Percentiles rank a stretch among this genome's conserved stretches.
phyloP scores from a whole-genome alignment of 2,797 vertebrate genomes.

The Tachyglossus aculeatus region DNA sequence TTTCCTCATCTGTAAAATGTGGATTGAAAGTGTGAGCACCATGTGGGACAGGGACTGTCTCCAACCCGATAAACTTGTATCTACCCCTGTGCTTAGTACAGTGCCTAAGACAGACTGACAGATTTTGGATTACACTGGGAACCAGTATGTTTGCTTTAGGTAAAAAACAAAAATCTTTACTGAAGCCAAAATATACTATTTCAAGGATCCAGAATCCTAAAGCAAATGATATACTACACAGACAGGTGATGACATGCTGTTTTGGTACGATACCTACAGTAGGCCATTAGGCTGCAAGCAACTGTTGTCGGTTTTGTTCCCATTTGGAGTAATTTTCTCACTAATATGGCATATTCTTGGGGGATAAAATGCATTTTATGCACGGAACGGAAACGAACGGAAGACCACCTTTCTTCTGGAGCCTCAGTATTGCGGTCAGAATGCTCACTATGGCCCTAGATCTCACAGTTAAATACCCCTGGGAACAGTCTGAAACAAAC shows the following conservation, averaged over 20 bases:
- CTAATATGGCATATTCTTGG: slow-evolving; percentile 62
- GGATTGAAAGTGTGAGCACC: no score
- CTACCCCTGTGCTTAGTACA: no score
- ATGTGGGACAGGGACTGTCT: no score
- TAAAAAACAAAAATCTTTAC: slow-evolving; percentile 38
- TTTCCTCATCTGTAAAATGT: no score
- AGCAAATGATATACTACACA: slow-evolving; percentile 60
- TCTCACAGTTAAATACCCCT: no score
- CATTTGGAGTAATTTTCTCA: slow-evolving; percentile 76
- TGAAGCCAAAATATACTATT: slow-evolving; percentile 48
- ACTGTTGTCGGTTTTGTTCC: slow-evolving; percentile 63
- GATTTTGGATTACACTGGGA: slow-evolving; percentile 31
- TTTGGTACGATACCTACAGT: slow-evolving; percentile 47
- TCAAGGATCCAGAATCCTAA: slow-evolving; percentile 67
- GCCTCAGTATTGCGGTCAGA: no score
- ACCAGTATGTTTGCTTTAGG: slow-evolving; percentile 31
- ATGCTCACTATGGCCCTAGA: no score
- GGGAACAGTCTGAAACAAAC: slow-evolving; percentile 2
- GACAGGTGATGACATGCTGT: slow-evolving; percentile 70
- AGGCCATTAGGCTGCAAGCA: slow-evolving; percentile 72
- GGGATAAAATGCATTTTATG: slow-evolving; percentile 64
- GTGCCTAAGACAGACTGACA: no score
- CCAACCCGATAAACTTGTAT: no score
- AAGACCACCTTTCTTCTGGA: no score
- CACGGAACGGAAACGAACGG: no score